Evolutionary conservation across 2,888 invertebrate genomes (phyloP), one percentile per base, ranked within the genome.

Genomic region (Chouioia cunea): DNA sequence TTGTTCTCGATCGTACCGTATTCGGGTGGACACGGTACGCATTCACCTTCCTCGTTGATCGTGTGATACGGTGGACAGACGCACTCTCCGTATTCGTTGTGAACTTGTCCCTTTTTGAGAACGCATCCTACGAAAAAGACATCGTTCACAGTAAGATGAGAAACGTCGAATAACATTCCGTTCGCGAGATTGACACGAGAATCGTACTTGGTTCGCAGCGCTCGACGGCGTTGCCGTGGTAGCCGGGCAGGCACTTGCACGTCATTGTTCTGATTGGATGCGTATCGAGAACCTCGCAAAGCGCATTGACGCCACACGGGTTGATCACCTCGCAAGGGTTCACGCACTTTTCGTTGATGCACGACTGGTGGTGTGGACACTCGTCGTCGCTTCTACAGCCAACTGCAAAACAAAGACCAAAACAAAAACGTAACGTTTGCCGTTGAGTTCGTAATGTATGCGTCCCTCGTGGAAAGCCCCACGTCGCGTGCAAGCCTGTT

Each of bases 231-330:
- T 96, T 94, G 83, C 96, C 97, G 85, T 91, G 91, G 82, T 92
- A 95, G 73, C 95, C 96, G 46, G 93, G 92, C 54, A 92, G 83
- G 83, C 97, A 97, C 85, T 94, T 93, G 81, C 96, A 97, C 73
- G 94, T 90, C 93, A 96, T 93, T 10, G 96, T 96, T 81, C 93
- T 89, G 0, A 96, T 92, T 12, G 96, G 95, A 60, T 91, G 87
- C 0, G 96, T 95, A 81, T 96, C 93, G 44, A 93, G 86, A 2
- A 94, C 92, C 73, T 90, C 91, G 81, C 96, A 96, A 70, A 90
- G 88, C 0, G 95, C 92, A 80, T 95, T 94, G 1, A 89, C 88
- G 8, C 94, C 95, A 80, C 96, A 97, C 0, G 96, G 95, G 77
- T 91, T 88, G 2, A 92, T 92, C 59, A 90, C 90, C 54, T 88